These are phyloP conservation scores for Hololepta plana DNA, from an alignment of 2,888 invertebrate species.

Conservation along the genomic window DNA sequence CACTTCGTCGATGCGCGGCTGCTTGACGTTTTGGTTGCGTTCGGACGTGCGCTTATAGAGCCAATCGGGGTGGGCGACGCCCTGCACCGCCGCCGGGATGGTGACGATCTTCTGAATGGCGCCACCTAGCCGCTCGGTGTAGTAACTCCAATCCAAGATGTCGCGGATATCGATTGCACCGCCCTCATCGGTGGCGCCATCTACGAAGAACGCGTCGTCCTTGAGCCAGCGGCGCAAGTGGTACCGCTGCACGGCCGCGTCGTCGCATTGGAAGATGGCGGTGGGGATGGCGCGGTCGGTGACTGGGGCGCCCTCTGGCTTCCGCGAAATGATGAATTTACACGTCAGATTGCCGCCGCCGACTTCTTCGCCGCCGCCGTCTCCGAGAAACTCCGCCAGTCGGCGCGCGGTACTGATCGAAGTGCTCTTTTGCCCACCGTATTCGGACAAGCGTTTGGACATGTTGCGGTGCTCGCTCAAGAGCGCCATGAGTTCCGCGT, in stretches of 20 bases:
- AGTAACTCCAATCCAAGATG: conserved; percentile 94
- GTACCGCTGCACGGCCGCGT: conserved; percentile 66
- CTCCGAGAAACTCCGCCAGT: conserved; percentile 91
- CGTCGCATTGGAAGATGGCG: conserved; percentile 90
- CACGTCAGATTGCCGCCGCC: conserved; percentile 95
- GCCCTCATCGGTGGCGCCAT: no score
- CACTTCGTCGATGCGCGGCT: conserved; percentile 85
- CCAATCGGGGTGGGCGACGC: conserved; percentile 98
- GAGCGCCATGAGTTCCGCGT: conserved; percentile 83
- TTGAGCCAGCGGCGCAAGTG: conserved; percentile 90
- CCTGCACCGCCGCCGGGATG: conserved; percentile 96
- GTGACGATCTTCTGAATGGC: conserved; percentile 98
- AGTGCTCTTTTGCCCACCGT: conserved; percentile 90
- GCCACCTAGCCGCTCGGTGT: conserved; percentile 87
- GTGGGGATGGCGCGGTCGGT: conserved; percentile 88
- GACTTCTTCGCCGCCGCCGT: conserved; percentile 98
- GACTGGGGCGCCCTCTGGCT: conserved; percentile 83
- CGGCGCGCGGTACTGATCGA: conserved; percentile 96
- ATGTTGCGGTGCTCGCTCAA: conserved; percentile 92
- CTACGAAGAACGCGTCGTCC: conserved; percentile 52
- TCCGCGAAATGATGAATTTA: conserved; percentile 78
- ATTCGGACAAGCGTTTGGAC: conserved; percentile 88
- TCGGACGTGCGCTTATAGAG: conserved; percentile 87
- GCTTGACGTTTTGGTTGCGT: conserved; percentile 79
- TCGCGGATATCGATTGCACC: conserved; percentile 78